These are phyloP conservation scores for Garra rufa DNA, from an alignment of 2,113 vertebrate species.

Conservation along the genomic window DNA sequence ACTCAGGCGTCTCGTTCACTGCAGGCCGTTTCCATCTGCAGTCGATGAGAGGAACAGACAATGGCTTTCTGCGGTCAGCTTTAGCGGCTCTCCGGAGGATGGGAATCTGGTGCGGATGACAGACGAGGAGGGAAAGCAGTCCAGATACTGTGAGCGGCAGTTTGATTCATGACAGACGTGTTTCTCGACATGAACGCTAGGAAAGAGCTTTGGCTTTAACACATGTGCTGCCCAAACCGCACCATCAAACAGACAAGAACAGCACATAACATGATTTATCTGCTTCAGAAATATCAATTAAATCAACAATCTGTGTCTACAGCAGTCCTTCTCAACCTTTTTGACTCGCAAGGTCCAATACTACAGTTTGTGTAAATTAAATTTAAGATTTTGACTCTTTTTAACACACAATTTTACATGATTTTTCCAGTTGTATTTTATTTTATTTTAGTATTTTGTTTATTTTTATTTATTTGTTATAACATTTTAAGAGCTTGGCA, in stretches of 20 bases:
- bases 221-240: conserved; percentile 47
- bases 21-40: conserved; percentile 35
- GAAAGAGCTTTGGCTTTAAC: background rate
- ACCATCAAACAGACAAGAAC: conserved; percentile 1
- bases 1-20: background rate
- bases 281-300: background rate
- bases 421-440: too few relatives aligned
- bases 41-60: conserved; percentile 44
- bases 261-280: background rate
- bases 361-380: too few relatives aligned
- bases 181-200: background rate
- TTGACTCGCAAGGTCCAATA: background rate
- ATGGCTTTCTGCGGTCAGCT: conserved; percentile 42
- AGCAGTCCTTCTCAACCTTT: background rate
- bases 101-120: conserved; percentile 36
- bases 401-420: too few relatives aligned
- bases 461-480: too few relatives aligned
- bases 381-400: too few relatives aligned
- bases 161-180: conserved; percentile 53
- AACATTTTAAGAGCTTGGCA: too few relatives aligned
- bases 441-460: too few relatives aligned
- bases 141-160: background rate
- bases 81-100: background rate
- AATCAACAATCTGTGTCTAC: background rate
- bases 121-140: background rate